Evolutionary conservation across 1,140 invertebrate genomes (phyloP).

Genomic region (Philotrypesis tridentata): DNA sequence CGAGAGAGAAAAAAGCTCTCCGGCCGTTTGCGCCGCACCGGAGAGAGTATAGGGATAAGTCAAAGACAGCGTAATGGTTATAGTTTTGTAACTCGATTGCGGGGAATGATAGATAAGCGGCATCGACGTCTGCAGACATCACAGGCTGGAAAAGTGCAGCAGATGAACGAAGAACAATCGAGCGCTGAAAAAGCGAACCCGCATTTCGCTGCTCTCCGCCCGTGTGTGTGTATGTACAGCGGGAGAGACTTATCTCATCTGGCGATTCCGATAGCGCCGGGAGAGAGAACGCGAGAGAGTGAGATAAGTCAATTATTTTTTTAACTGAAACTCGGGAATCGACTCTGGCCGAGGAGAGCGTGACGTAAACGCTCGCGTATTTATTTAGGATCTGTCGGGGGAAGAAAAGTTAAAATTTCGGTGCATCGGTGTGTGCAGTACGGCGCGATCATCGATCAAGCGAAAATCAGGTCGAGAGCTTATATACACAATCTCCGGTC

Average conservation of each 20-base stretch:
- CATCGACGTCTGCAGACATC: not conserved
- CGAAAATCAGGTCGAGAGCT: too few relatives aligned
- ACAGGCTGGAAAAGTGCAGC: not conserved
- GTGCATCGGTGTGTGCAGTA: too few relatives aligned
- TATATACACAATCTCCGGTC: too few relatives aligned
- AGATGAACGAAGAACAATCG: not conserved
- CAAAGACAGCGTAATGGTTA: not conserved
- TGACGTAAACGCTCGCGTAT: too few relatives aligned
- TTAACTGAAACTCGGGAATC: not conserved
- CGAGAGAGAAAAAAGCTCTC: not conserved
- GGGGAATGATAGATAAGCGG: slow-evolving; percentile 1
- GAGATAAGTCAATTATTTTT: not conserved
- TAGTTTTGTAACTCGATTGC: slow-evolving; percentile 25
- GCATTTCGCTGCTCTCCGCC: slow-evolving; percentile 5
- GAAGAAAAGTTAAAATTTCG: too few relatives aligned
- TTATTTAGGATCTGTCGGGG: too few relatives aligned
- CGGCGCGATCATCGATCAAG: too few relatives aligned
- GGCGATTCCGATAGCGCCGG: not conserved
- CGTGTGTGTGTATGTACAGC: not conserved
- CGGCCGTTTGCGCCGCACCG: too few relatives aligned
- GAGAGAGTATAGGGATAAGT: not conserved
- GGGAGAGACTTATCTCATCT: too few relatives aligned
- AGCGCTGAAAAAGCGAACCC: not conserved
- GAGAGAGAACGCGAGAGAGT: too few relatives aligned
- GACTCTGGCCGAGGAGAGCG: too few relatives aligned